phyloP scores from a whole-genome alignment of 2,797 vertebrate genomes.

The Amniataba percoides region DNA sequence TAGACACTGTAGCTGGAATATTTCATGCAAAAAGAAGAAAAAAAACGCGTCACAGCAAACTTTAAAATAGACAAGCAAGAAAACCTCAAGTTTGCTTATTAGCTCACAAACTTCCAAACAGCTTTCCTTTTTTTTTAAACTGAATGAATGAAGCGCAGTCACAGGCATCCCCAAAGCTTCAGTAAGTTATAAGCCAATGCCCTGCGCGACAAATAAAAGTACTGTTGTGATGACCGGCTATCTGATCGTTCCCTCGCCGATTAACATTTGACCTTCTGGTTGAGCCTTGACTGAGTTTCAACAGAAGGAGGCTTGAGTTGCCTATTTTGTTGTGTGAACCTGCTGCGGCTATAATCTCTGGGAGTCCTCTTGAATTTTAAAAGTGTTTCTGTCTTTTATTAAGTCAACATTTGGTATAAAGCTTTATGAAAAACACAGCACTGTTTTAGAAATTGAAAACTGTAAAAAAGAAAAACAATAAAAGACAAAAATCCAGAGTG shows the following conservation, averaged over 20 bases:
- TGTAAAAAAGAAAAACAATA: neutral
- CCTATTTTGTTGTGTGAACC: slow-evolving; percentile 10
- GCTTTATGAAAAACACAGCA: slow-evolving; percentile 8
- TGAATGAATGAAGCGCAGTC: slow-evolving; percentile 26
- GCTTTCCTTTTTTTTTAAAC: slow-evolving; percentile 8
- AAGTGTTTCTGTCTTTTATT: neutral
- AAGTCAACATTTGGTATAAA: neutral
- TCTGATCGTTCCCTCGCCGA: slow-evolving; percentile 43
- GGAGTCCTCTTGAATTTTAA: neutral
- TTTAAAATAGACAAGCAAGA: slow-evolving; percentile 35
- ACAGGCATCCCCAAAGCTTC: slow-evolving; percentile 4
- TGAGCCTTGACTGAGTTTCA: neutral
- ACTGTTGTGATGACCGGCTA: slow-evolving; percentile 26
- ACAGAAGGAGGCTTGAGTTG: neutral
- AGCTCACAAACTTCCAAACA: slow-evolving; percentile 9
- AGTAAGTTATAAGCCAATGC: slow-evolving; percentile 71
- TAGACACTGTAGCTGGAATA: neutral
- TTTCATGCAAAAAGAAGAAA: neutral
- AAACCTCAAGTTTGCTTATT: slow-evolving; percentile 24
- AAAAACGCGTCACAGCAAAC: neutral
- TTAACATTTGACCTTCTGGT: slow-evolving; percentile 37
- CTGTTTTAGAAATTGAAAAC: neutral
- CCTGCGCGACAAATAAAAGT: slow-evolving; percentile 19
- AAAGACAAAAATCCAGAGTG: neutral
- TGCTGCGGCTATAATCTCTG: neutral